These are phyloP conservation scores for Microctonus brassicae DNA, from an alignment of 2,888 invertebrate genomes.

Conservation along the genomic window DNA sequence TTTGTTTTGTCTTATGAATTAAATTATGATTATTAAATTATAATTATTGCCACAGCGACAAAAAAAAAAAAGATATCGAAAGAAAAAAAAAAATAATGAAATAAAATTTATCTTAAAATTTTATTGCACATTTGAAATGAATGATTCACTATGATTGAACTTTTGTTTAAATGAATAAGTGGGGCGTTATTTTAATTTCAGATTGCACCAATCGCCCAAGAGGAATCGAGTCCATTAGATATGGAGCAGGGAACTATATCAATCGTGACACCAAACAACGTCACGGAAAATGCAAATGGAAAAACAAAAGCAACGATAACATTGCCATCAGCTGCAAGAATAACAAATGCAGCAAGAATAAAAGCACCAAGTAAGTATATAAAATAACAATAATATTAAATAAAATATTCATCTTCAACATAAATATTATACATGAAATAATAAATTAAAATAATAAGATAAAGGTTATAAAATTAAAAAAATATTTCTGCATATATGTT, in stretches of 20 bases:
- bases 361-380: constrained; percentile 55
- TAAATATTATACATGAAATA: neutral
- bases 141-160: neutral
- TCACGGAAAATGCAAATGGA: constrained; percentile 49
- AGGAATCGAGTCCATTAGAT: constrained; percentile 31
- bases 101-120: neutral
- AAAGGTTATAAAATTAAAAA: neutral
- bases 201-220: constrained; percentile 27
- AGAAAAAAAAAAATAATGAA: neutral
- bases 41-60: neutral
- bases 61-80: neutral
- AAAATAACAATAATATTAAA: constrained; percentile 1
- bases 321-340: constrained; percentile 45
- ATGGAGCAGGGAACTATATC: constrained; percentile 58
- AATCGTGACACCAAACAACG: constrained; percentile 53
- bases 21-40: neutral
- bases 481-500: constrained; percentile 6
- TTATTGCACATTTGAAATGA: constrained; percentile 10
- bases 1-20: too few relatives aligned
- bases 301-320: constrained; percentile 52
- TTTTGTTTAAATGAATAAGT: neutral
- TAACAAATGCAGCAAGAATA: constrained; percentile 54
- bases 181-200: constrained; percentile 21
- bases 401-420: neutral
- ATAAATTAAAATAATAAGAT: neutral